Evolutionary conservation across 2,113 vertebrate species (phyloP), one percentile per base, ranked within the genome.

Genomic region (Felis chaus): DNA sequence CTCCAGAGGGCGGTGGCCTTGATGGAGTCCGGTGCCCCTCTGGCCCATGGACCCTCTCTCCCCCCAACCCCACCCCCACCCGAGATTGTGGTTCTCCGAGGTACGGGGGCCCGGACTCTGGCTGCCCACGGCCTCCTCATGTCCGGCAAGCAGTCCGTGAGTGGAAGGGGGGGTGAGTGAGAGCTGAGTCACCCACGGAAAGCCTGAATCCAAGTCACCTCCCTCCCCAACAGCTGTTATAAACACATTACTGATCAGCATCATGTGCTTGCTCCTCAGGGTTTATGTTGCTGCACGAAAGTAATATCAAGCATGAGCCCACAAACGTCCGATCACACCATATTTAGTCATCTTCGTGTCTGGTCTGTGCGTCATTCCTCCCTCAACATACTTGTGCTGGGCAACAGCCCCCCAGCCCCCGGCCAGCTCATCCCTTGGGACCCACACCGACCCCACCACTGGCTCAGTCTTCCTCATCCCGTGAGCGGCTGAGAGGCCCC

Each of bases 271-370:
- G 92, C 88, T 66, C 50, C 63, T n/a, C 3, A 8, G 82, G 94
- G 96, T 97, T 98, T 95, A 95, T 29, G 63, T 29, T 45, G 68
- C 45, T n/a, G 92, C 90, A 92, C 10, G 36, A 45, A 96, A 92
- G 63, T 3, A 3, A n/a, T 36, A 29, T 36, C 68, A 21, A 61
- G 57, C 45, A 41, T 1, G 48, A 92, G 83, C 76, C 93, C 21
- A 7, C 68, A 63, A 25, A 79, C 48, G 57, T 84, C 79, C 13
- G 84, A 27, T 25, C 83, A 27, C 73, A 92, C 92, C 69, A 33
- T 31, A 41, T 81, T 82, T 63, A 93, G 94, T 91, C 94, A 74
- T 86, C 45, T 65, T 3, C 39, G 50, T 15, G 15, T 55, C 80
- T 39, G 31, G 21, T 57, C 71, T 2, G 1, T 15, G 9, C 1